Evolutionary conservation across 2,113 vertebrate species (phyloP), one percentile per base, ranked within the genome.

Genomic region (Plectropomus leopardus): DNA sequence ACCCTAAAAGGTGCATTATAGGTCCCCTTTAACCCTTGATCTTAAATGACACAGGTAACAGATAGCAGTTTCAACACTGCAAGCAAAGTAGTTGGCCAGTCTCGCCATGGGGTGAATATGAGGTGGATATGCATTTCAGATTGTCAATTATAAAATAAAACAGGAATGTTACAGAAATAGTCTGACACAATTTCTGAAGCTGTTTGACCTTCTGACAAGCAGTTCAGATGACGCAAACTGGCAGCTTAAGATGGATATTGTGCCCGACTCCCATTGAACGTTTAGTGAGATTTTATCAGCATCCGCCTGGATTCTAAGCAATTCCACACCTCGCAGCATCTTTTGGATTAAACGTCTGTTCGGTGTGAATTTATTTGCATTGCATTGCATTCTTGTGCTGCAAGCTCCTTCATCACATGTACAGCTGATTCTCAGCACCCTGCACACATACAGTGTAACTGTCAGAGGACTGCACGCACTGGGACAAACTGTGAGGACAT

Each of bases 331-430:
- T 61, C 8, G 32, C 55, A 9, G 47, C 55, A 53, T 53, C 23
- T 50, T 51, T 68, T 51, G 23, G 55, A 32, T 53, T 23, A n/a
- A 76, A 60, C 10, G 17, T 40, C 72, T 45, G 23, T 55, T 76
- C 2, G 60, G 7, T 58, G 17, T 51, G 54, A 50, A 59, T 68
- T 1, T 3, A 30, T 50, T 26, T 50, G 63, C 30, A 28, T 66
- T 44, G 15, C 24, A 50, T 21, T 15, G 13, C 44, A 47, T 55
- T 24, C 19, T 53, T 23, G 11, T 1, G 13, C 72, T 63, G 45
- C 9, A 21, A 48, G 55, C 11, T 63, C 23, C 60, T 48, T 14
- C 30, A 1, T 76, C 53, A 44, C 54, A 50, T 26, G 48, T 17
- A 4, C 51, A 54, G 47, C 59, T 59, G 30, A 48, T 36, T 48